These are phyloP conservation scores for Drosophila parthenogenetica DNA, from an alignment of 2,888 invertebrate species.

Conservation along the genomic window DNA sequence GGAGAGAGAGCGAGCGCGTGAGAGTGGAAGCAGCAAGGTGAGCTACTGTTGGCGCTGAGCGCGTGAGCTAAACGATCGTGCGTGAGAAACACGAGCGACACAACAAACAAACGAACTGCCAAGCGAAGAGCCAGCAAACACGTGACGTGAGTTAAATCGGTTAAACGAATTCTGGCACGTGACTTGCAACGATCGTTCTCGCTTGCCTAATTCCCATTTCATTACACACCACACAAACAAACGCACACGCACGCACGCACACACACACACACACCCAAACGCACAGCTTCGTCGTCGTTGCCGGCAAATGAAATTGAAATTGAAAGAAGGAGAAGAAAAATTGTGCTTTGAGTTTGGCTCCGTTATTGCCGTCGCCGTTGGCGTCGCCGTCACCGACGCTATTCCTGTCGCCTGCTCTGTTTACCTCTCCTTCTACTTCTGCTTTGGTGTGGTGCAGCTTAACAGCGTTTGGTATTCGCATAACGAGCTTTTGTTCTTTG, in stretches of 20 bases:
- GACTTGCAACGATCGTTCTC: constrained; percentile 22
- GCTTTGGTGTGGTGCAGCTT: constrained; percentile 26
- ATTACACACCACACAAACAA: not conserved
- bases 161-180: constrained; percentile 25
- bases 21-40: constrained; percentile 32
- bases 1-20: constrained; percentile 1
- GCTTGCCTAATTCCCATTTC: not conserved
- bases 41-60: constrained; percentile 53
- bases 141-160: constrained; percentile 4
- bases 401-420: no score
- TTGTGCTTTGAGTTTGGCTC: constrained; percentile 1
- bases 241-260: not conserved
- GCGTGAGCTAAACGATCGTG: constrained; percentile 61
- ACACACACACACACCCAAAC: not conserved
- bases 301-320: constrained; percentile 27
- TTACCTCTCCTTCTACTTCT: not conserved
- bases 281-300: not conserved
- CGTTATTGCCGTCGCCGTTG: not conserved
- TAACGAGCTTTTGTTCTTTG: constrained; percentile 67
- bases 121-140: constrained; percentile 3
- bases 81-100: constrained; percentile 35
- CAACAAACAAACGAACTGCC: constrained; percentile 2
- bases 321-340: constrained; percentile 18
- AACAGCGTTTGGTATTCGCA: constrained; percentile 38
- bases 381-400: constrained; percentile 1